These are phyloP conservation scores for Urocitellus parryii DNA, from an alignment of 2,113 vertebrate genomes.

Conservation along the genomic window DNA sequence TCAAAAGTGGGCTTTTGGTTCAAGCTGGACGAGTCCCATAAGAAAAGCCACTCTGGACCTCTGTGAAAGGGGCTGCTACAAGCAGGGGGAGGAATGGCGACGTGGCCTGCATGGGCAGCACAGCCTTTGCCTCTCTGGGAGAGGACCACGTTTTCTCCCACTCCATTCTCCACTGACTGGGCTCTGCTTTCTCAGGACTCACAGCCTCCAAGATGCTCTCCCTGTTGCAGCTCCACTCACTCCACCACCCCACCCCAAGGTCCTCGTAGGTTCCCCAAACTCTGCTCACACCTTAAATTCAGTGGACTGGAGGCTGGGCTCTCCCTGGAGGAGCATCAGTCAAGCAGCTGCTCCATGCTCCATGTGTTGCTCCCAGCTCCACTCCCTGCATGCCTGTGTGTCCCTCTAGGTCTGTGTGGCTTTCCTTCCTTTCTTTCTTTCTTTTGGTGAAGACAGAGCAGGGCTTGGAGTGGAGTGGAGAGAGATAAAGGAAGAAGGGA, in stretches of 20 bases:
- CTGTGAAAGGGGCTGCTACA: too few species aligned
- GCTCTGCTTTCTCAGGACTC: neutral
- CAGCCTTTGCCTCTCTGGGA: neutral
- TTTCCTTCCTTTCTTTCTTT: too few species aligned
- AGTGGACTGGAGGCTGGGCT: neutral
- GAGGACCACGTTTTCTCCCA: neutral
- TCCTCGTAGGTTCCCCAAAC: neutral
- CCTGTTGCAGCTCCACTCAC: too few species aligned
- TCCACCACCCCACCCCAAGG: too few species aligned
- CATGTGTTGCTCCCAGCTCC: neutral
- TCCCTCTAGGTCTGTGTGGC: neutral
- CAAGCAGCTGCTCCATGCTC: neutral
- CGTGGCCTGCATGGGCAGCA: neutral
- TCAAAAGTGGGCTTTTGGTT: neutral
- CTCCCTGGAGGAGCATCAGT: neutral
- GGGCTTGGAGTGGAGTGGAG: rapidly evolving
- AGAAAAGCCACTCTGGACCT: neutral
- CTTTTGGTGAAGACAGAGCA: neutral
- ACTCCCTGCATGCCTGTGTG: neutral
- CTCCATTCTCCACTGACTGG: neutral
- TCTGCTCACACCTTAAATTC: neutral
- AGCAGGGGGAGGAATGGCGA: rapidly evolving
- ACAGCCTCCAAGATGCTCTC: neutral
- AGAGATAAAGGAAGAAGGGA: too few species aligned
- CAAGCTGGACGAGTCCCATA: rapidly evolving